These are phyloP conservation scores for Agrotis segetum DNA, from an alignment of 2,888 invertebrate genomes.

Conservation along the genomic window DNA sequence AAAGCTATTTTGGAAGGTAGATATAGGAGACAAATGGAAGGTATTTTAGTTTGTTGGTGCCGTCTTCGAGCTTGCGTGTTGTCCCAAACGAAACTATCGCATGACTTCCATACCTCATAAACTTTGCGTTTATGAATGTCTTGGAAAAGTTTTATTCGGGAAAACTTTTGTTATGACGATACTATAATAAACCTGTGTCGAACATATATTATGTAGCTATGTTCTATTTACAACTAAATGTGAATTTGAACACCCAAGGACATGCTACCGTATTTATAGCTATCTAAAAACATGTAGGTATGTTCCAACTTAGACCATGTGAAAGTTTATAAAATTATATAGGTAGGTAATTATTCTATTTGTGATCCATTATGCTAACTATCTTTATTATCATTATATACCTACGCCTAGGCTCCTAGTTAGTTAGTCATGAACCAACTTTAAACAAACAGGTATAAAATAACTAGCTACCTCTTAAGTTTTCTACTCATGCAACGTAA, in stretches of 20 bases:
- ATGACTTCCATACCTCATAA: conserved; percentile 76
- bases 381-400: too few species aligned
- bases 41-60: conserved; percentile 62
- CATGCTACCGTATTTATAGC: conserved; percentile 17
- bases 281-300: background rate
- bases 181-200: conserved; percentile 56
- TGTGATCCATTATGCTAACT: background rate
- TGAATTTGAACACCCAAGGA: conserved; percentile 37
- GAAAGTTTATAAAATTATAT: background rate
- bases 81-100: conserved; percentile 74
- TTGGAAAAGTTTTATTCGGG: conserved; percentile 70
- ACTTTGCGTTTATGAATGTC: conserved; percentile 77
- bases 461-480: background rate
- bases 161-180: conserved; percentile 69
- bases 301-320: background rate
- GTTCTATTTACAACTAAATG: conserved; percentile 32
- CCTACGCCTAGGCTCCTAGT: background rate
- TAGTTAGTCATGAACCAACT: background rate
- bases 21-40: conserved; percentile 68
- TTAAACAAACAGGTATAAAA: background rate
- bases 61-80: conserved; percentile 70
- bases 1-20: conserved; percentile 34
- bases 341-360: too few species aligned
- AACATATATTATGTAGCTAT: conserved; percentile 38
- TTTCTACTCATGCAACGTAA: background rate